phyloP scores from a whole-genome alignment of 2,797 vertebrate genomes.

The Rhinella marina region DNA sequence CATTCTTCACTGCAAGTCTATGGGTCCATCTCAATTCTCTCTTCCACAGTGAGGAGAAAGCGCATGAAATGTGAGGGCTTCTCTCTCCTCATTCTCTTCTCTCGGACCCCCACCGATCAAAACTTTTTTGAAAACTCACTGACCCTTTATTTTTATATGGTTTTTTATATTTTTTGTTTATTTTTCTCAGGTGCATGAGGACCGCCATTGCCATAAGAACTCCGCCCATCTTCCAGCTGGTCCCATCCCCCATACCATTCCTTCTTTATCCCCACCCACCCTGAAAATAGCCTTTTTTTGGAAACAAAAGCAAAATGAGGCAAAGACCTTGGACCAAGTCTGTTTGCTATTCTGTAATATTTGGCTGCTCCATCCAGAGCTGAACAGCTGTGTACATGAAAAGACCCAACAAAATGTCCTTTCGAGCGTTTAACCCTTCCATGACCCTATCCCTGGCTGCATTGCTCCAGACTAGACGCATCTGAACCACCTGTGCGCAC shows the following conservation, averaged over 20 bases:
- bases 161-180: background rate
- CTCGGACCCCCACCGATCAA: too few species aligned
- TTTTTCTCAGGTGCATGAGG: background rate
- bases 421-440: background rate
- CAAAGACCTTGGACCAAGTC: background rate
- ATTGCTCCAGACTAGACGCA: background rate
- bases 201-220: background rate
- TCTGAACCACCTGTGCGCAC: conserved; percentile 27
- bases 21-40: too few species aligned
- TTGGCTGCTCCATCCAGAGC: background rate
- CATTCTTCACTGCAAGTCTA: too few species aligned
- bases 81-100: too few species aligned
- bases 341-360: background rate
- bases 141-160: too few species aligned
- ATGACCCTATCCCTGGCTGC: background rate
- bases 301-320: conserved; percentile 5
- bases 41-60: too few species aligned
- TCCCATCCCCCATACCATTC: background rate
- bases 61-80: too few species aligned
- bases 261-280: background rate
- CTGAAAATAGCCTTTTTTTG: background rate
- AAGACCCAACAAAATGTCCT: background rate
- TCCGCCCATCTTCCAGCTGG: background rate
- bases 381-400: conserved; percentile 8
- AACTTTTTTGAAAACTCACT: too few species aligned